Evolutionary conservation across 2,113 vertebrate species (phyloP), one percentile per base, ranked within the genome.

Genomic region (Mionectes macconnelli): DNA sequence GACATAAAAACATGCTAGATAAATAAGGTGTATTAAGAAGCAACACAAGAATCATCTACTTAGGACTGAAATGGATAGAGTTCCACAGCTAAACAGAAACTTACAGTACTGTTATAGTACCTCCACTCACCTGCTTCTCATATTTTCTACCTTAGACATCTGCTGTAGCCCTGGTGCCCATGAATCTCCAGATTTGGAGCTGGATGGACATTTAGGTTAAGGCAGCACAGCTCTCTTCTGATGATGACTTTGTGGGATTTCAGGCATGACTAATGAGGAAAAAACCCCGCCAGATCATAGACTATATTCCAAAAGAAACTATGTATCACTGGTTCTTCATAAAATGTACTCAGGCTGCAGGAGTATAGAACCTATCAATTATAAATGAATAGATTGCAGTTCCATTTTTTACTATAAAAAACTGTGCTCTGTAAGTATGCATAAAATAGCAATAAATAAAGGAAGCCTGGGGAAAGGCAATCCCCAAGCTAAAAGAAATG

Each of bases 321-420:
- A 14, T 78, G 27, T 85, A 53, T 60, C 62, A 22, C 56, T 84
- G 37, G 20, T 81, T 90, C 66, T 88, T 95, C 78, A 83, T 78
- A 84, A 78, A 95, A n/a, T 28, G 75, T 50, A 68, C 10, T 84
- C 8, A 39, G 56, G 44, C 56, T 92, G 50, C 55, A 84, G 55
- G 35, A 91, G 39, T 47, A 63, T 28, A 80, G 70, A 94, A 69
- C 24, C 59, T 86, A 96, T 95, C 85, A 94, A 90, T 96, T 96
- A 96, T 86, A 68, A 80, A 95, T 86, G 60, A 87, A 89, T 47
- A 78, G 87, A 86, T 84, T 93, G 60, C 79, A 84, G 50, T 88
- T 95, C 79, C 64, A 86, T 90, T 96, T 92, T 92, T 96, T 96
- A 81, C 72, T 78, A 31, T 86, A 67, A 94, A 88, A 95, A 89